Evolutionary conservation across 30 jellyfish, hydroid and myxozoan species (phyloP).

Genomic region (Hydractinia symbiolongicarpus): DNA sequence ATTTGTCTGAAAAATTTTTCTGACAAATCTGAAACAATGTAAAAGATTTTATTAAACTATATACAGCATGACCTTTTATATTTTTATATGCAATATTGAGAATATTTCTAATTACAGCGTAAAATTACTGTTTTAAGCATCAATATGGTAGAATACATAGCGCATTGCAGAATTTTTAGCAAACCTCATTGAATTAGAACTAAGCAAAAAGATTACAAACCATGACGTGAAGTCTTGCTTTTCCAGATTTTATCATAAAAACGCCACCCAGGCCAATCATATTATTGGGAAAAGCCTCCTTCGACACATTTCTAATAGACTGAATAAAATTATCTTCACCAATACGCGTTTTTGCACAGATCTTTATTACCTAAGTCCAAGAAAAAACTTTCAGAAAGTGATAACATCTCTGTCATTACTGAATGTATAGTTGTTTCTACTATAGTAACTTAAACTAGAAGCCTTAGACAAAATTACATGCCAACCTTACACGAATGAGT

Average conservation of each 20-base stretch:
- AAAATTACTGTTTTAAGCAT: too few relatives aligned
- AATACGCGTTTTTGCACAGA: slow-evolving; percentile 49
- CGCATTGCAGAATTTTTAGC: too few relatives aligned
- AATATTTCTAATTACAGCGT: too few relatives aligned
- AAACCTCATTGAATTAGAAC: too few relatives aligned
- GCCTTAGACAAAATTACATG: neutral
- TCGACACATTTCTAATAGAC: slow-evolving; percentile 41
- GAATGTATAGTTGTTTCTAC: too few relatives aligned
- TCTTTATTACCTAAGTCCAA: slow-evolving; percentile 31
- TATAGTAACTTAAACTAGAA: neutral
- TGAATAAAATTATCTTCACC: slow-evolving; percentile 66
- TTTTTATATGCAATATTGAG: too few relatives aligned
- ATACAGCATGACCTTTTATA: too few relatives aligned
- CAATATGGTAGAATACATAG: too few relatives aligned
- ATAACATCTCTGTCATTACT: neutral
- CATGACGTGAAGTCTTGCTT: slow-evolving; percentile 81
- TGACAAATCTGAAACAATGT: too few relatives aligned
- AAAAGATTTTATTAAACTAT: too few relatives aligned
- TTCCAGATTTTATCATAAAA: slow-evolving; percentile 64
- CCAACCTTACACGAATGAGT: neutral
- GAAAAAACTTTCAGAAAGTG: neutral
- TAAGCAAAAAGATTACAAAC: neutral
- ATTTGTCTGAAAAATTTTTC: too few relatives aligned
- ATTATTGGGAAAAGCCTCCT: slow-evolving; percentile 31
- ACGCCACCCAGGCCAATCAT: slow-evolving; percentile 89